Percentiles rank a stretch among this genome's conserved stretches.
Conservation (phyloP, 2,797 vertebrate genomes). For the Pampus argenteus region DNA sequence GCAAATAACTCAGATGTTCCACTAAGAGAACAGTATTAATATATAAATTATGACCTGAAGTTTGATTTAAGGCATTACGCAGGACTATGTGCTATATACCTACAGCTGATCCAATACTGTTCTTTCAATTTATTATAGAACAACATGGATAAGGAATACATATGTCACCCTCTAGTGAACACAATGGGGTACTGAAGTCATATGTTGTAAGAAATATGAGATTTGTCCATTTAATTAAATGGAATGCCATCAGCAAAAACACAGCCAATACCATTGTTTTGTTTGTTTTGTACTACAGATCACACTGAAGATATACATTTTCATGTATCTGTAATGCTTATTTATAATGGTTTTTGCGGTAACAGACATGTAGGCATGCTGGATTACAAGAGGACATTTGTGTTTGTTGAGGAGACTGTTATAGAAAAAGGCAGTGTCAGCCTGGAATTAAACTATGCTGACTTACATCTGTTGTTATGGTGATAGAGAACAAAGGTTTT, state of each 20-base stretch:
- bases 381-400: not conserved
- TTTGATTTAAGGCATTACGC: not conserved
- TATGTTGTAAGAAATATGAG: not conserved
- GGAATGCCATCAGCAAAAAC: not conserved
- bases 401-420: not conserved
- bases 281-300: not conserved
- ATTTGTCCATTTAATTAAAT: not conserved
- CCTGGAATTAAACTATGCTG: not conserved
- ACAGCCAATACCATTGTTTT: not conserved
- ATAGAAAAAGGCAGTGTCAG: not conserved
- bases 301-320: not conserved
- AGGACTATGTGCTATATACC: not conserved
- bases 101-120: not conserved
- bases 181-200: slow-evolving; percentile 29
- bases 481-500: not conserved
- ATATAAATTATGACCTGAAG: not conserved
- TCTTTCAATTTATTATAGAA: not conserved
- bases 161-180: slow-evolving; percentile 65
- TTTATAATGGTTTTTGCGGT: not conserved
- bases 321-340: not conserved
- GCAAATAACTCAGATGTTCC: slow-evolving; percentile 89
- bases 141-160: slow-evolving; percentile 1
- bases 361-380: not conserved
- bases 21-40: slow-evolving; percentile 72
- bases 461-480: not conserved